Evolutionary conservation across 2,888 invertebrate genomes (phyloP), one percentile per base, ranked within the genome.

Genomic region (Elegia similella): DNA sequence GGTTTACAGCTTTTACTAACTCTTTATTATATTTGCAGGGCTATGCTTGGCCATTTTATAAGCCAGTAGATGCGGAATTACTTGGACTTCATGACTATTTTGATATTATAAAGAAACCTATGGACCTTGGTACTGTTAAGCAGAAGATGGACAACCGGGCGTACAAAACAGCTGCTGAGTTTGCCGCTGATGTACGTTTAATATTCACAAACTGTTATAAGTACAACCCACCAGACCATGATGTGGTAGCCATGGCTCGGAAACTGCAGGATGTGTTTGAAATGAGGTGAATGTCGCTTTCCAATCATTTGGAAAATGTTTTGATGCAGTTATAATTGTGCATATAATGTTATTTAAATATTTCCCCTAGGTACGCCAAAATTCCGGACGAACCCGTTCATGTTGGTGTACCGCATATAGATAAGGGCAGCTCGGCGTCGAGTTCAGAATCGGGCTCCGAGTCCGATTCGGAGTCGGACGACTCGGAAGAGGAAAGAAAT

Each of bases 121-220:
- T 99, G 99, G 99, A 99, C 91, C 93, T 99, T 78, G 98, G 98
- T 55, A 98, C 99, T n/a, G 97, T 99, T 15, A 99, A 98, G 92
- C 94, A 95, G 82, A 99, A 99, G 93, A 96, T 99, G 96, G 99
- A 99, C 83, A 95, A 94, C 82, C 94, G 98, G 72, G 97, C 98
- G 78, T 99, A 99, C 86, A 96, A 96, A 82, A 95, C 95, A 62
- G 96, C 98, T 7, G 95, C 95, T 62, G 99, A 99, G 81, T 99
- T 99, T 88, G 98, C 98, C 29, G 94, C 95, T 67, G 99, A 99
- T 85, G 97, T 99, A 58, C 94, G 99, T 89, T 95, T 99, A 92
- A 98, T 99, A 94, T 99, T 98, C 92, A 98, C 98, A 67, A 99
- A 99, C 92, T 99, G 99, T 91, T 99, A 99, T 91, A 98, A 98